Evolutionary conservation across 2,797 vertebrate species (phyloP).

Genomic region (Gallinago solitaria): DNA sequence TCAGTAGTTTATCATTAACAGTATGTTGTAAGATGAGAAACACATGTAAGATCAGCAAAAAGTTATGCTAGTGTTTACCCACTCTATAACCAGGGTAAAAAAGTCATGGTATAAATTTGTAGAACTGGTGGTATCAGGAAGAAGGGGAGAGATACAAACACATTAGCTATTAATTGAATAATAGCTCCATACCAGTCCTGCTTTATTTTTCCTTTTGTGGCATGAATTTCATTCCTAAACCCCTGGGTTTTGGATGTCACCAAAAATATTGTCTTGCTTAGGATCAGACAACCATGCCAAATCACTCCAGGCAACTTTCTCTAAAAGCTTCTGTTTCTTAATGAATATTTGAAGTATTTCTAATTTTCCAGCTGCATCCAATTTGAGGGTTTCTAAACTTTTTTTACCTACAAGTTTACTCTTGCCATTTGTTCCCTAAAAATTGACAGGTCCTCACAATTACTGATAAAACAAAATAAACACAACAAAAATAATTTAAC

Average conservation of each 20-base stretch:
- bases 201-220: background rate
- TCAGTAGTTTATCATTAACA: background rate
- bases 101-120: background rate
- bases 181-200: background rate
- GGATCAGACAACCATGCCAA: background rate
- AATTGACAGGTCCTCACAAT: background rate
- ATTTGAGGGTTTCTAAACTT: background rate
- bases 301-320: rapidly evolving
- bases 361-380: background rate
- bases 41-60: rapidly evolving
- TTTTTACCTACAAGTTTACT: too few relatives aligned
- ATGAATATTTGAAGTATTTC: background rate
- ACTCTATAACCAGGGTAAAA: background rate
- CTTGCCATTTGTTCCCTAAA: background rate
- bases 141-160: background rate
- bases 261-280: background rate
- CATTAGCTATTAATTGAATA: background rate
- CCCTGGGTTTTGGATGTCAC: background rate
- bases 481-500: background rate
- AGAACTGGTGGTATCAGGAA: background rate
- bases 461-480: background rate
- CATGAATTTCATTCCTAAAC: background rate
- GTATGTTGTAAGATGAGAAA: background rate
- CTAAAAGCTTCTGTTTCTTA: background rate
- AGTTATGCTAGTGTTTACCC: background rate